Conservation (phyloP, 2,888 invertebrate genomes). For the Drosophila subquinaria region DNA sequence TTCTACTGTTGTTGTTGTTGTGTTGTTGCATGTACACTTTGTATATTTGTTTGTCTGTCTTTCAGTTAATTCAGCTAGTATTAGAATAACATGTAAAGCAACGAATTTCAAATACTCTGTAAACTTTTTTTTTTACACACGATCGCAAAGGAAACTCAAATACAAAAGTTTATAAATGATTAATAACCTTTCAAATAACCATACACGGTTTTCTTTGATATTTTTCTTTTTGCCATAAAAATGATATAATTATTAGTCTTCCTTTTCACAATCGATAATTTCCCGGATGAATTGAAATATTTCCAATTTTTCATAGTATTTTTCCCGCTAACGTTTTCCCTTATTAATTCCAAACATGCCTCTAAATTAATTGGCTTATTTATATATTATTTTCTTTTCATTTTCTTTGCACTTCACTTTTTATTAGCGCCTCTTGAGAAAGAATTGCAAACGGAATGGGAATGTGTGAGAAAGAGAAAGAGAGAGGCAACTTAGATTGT, state of each 20-base stretch:
- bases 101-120: constrained; percentile 14
- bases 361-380: constrained; percentile 64
- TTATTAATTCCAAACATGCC: constrained; percentile 45
- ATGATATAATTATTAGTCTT: not conserved
- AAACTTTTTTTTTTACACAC: not conserved
- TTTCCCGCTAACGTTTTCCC: constrained; percentile 1
- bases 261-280: constrained; percentile 1
- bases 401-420: constrained; percentile 48
- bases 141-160: too few relatives aligned
- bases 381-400: constrained; percentile 25
- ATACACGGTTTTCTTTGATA: not conserved
- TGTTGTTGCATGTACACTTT: constrained; percentile 41
- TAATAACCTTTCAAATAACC: not conserved
- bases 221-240: not conserved
- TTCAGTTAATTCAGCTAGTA: constrained; percentile 7
- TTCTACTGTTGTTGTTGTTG: constrained; percentile 13
- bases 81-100: constrained; percentile 9
- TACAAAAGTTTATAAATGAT: too few relatives aligned
- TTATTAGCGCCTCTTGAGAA: constrained; percentile 8
- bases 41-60: constrained; percentile 7
- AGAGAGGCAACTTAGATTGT: constrained; percentile 19
- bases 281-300: constrained; percentile 17
- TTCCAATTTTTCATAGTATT: constrained; percentile 18
- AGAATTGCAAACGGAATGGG: not conserved
- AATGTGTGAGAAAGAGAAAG: not conserved